phyloP scores from a whole-genome alignment of 2,888 invertebrate species.

The Drosophila percnosoma region DNA sequence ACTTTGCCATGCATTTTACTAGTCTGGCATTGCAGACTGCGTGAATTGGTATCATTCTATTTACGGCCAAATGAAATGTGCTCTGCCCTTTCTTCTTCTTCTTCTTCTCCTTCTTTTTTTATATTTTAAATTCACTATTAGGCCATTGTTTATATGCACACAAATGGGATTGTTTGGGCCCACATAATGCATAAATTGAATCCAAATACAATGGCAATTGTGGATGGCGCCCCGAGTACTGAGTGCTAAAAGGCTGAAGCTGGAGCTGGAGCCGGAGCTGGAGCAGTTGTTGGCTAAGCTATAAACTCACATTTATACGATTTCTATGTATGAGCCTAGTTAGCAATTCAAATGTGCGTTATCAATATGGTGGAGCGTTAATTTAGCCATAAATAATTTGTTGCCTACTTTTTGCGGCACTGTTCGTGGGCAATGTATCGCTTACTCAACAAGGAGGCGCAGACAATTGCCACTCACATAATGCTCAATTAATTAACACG shows the following conservation, averaged over 20 bases:
- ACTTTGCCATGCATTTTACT: constrained; percentile 59
- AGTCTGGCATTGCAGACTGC: constrained; percentile 61
- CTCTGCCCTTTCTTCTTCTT: background rate
- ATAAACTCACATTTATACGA: constrained; percentile 61
- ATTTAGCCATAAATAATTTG: constrained; percentile 64
- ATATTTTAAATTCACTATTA: constrained; percentile 67
- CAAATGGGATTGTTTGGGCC: constrained; percentile 5
- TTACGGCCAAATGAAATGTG: constrained; percentile 54
- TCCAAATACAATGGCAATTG: constrained; percentile 35
- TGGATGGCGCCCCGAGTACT: constrained; percentile 13
- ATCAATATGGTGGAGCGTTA: constrained; percentile 52
- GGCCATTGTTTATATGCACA: constrained; percentile 60
- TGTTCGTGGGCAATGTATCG: constrained; percentile 19
- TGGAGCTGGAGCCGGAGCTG: background rate
- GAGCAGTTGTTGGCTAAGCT: constrained; percentile 17
- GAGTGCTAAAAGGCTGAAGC: constrained; percentile 6
- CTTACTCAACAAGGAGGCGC: constrained; percentile 7
- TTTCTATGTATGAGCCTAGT: constrained; percentile 64
- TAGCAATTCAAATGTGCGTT: constrained; percentile 69
- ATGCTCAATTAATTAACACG: constrained; percentile 55
- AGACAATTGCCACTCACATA: constrained; percentile 13
- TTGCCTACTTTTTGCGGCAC: constrained; percentile 70
- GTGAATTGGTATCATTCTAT: constrained; percentile 69
- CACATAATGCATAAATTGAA: constrained; percentile 61
- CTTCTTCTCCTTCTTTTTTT: constrained; percentile 12